Conservation (phyloP, 2,113 vertebrate species). For the Chionodraco myersi region DNA sequence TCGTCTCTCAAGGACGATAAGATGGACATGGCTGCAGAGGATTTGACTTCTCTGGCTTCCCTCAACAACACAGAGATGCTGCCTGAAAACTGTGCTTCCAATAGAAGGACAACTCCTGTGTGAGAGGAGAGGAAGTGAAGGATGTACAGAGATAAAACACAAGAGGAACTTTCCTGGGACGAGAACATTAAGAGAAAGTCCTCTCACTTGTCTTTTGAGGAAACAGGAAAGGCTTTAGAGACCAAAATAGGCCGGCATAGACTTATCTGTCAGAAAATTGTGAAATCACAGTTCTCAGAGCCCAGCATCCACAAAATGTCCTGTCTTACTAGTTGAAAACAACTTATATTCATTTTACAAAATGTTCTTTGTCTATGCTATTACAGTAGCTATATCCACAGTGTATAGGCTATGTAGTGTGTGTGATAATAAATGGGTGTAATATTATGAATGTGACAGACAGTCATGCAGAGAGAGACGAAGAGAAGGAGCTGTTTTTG, state of each 20-base stretch:
- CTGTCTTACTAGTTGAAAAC: neutral
- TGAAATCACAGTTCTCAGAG: neutral
- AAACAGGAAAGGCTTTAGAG: neutral
- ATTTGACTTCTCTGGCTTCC: constrained; percentile 27
- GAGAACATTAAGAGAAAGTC: neutral
- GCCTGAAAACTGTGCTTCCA: constrained; percentile 67
- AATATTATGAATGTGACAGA: neutral
- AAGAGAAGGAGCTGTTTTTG: neutral
- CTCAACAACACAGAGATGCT: constrained; percentile 59
- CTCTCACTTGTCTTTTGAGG: neutral
- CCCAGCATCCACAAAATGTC: neutral
- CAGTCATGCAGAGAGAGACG: constrained; percentile 17
- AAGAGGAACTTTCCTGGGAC: neutral
- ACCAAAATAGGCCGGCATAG: neutral
- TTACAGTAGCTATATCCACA: constrained; percentile 9
- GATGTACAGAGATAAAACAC: neutral
- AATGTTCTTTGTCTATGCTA: constrained; percentile 25
- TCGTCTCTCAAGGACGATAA: constrained; percentile 59
- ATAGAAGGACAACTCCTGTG: constrained; percentile 76
- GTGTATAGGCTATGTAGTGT: constrained; percentile 1
- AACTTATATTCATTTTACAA: neutral
- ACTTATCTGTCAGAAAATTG: neutral
- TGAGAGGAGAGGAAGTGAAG: constrained; percentile 35
- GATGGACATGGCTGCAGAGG: constrained; percentile 40
- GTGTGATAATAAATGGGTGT: neutral